Evolutionary conservation across 2,888 invertebrate genomes (phyloP).

Genomic region (Junonia oenone): DNA sequence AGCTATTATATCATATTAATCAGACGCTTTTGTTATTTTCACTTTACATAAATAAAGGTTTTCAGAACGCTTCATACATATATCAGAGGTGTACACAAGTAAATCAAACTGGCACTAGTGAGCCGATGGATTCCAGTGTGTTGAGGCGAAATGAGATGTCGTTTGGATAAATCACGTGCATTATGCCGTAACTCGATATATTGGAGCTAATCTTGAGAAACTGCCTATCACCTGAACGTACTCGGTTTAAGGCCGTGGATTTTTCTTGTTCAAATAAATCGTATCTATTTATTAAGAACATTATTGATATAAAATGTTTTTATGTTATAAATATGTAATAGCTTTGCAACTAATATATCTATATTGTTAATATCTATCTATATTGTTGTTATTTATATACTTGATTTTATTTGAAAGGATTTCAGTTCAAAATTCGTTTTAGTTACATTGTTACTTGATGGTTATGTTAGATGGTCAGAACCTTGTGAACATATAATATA

Average conservation of each 20-base stretch:
- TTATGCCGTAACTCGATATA: conserved; percentile 18
- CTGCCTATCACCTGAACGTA: not conserved
- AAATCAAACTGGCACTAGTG: conserved; percentile 16
- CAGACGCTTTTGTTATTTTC: not conserved
- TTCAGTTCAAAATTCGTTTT: no score
- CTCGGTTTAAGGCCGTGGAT: not conserved
- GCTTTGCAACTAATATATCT: no score
- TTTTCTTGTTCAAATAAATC: no score
- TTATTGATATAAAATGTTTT: no score
- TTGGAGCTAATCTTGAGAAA: conserved; percentile 20
- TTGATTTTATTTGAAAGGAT: no score
- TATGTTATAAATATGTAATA: no score
- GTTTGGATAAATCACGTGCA: conserved; percentile 24
- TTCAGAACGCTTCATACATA: not conserved
- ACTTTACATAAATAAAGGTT: not conserved
- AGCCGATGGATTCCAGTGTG: conserved; percentile 12
- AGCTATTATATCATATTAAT: not conserved
- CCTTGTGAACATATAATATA: no score
- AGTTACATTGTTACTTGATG: no score
- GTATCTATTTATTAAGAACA: no score
- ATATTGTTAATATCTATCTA: no score
- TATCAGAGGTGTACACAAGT: conserved; percentile 6
- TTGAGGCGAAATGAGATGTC: conserved; percentile 27
- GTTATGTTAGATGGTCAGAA: no score
- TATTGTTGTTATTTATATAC: no score